Conservation (phyloP, 2,888 invertebrate genomes). For the Autographa pulchrina region DNA sequence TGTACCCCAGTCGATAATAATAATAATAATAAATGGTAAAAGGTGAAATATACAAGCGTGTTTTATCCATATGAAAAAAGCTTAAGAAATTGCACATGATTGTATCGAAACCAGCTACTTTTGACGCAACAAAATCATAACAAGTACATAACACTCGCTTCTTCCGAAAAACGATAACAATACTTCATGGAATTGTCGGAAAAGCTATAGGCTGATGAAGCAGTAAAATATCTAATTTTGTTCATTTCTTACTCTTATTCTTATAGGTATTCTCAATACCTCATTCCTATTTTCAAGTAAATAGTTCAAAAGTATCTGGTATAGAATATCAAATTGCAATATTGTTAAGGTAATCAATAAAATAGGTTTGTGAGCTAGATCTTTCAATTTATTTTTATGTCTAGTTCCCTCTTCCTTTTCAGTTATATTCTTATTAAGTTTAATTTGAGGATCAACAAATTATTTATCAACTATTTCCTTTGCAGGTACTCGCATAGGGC, state of each 20-base stretch:
- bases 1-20: background rate
- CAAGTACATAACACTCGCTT: background rate
- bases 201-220: background rate
- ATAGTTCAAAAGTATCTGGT: background rate
- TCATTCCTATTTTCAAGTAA: background rate
- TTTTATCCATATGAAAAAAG: background rate
- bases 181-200: background rate
- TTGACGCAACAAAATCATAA: too few species aligned
- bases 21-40: too few species aligned
- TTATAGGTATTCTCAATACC: background rate
- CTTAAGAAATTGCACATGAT: background rate
- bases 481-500: conserved; percentile 98
- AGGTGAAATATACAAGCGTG: background rate
- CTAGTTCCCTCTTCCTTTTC: too few species aligned
- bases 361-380: too few species aligned
- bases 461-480: too few species aligned
- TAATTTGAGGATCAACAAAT: too few species aligned
- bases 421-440: too few species aligned
- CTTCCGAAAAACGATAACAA: background rate
- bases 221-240: background rate
- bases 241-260: background rate
- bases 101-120: too few species aligned
- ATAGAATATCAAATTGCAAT: background rate
- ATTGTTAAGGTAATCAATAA: too few species aligned
- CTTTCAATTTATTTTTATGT: too few species aligned